Base-by-base conservation (phyloP, 2,113 vertebrate species). In the Spheniscus mendiculus region DNA sequence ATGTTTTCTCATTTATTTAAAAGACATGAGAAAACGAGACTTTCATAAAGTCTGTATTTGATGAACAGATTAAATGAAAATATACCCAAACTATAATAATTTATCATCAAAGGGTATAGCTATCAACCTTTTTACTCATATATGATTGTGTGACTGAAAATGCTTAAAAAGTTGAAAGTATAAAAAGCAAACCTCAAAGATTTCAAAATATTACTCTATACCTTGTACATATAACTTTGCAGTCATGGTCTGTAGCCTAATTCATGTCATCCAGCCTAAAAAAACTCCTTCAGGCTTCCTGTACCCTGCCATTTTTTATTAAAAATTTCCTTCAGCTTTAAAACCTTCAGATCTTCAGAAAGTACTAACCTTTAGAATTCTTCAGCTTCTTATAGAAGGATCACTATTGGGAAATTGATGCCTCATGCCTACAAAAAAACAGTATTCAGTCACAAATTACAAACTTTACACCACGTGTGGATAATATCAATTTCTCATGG, bases 251-350 rank as follows among this genome's bases (percentile, higher is more conserved):
- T 10, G 0, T 27, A 56, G 12, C 52, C 50, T 87, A 30, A 26
- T 79, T 63, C 2, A 3, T 70, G n/a, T 40, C 52, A 93, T 70
- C 26, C 21, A 44, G 34, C 44, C 66, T 76, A 52, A 67, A 87
- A 89, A 71, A 16, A 0, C 17, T 87, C 36, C 40, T 85, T 87
- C 29, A 69, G 53, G 36, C 40, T 90, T 90, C 49, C 45, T 62
- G 16, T 69, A 45, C 13, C 32, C 20, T 80, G 17, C 23, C 70
- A 30, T 62, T 47, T 87, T 96, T 70, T 50, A 95, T 81, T 82
- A 56, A 91, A 87, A 89, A 76, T 79, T 81, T 95, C n/a, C 93
- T 91, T 95, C 87, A 94, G 27, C 10, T 96, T 96, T 95, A 85
- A 95, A 93, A 82, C n/a, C 11, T 71, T 67, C 25, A 42, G 25